phyloP scores from a whole-genome alignment of 2,888 invertebrate species.

The Hypomecis punctinalis region DNA sequence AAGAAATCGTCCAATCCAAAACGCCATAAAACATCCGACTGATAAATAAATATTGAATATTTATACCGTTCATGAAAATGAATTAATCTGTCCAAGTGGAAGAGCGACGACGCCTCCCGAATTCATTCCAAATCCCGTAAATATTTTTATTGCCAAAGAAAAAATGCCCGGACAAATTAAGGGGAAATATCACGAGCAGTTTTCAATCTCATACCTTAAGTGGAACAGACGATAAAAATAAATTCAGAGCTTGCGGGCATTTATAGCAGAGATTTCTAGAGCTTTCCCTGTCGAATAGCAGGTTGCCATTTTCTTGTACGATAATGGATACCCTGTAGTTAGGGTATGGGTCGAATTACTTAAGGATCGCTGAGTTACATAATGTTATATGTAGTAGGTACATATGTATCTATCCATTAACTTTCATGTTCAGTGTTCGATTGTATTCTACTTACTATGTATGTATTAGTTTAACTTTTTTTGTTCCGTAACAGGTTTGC shows the following conservation, averaged over 20 bases:
- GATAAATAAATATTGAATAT: constrained; percentile 56
- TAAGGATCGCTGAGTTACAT: constrained; percentile 7
- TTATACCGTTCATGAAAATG: constrained; percentile 73
- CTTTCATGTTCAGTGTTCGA: too few relatives aligned
- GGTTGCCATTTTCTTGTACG: constrained; percentile 50
- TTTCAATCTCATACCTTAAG: constrained; percentile 84
- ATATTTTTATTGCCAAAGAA: constrained; percentile 79
- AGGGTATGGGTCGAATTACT: constrained; percentile 15
- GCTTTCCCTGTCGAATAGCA: constrained; percentile 58
- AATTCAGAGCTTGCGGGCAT: constrained; percentile 80
- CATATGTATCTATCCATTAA: neutral
- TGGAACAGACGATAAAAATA: constrained; percentile 82
- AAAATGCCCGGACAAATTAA: constrained; percentile 76
- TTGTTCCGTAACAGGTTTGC: too few relatives aligned
- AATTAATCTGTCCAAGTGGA: constrained; percentile 75
- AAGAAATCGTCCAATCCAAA: constrained; percentile 20
- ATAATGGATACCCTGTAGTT: constrained; percentile 55
- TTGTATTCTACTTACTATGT: too few relatives aligned
- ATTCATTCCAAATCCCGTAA: constrained; percentile 79
- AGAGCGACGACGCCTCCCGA: constrained; percentile 68
- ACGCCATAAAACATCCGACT: constrained; percentile 39
- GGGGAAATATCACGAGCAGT: constrained; percentile 76
- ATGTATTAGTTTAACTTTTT: too few relatives aligned
- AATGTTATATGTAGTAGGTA: neutral
- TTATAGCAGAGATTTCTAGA: constrained; percentile 81